Conservation (phyloP, 1,140 invertebrate species). For the Drosophila nasuta region DNA sequence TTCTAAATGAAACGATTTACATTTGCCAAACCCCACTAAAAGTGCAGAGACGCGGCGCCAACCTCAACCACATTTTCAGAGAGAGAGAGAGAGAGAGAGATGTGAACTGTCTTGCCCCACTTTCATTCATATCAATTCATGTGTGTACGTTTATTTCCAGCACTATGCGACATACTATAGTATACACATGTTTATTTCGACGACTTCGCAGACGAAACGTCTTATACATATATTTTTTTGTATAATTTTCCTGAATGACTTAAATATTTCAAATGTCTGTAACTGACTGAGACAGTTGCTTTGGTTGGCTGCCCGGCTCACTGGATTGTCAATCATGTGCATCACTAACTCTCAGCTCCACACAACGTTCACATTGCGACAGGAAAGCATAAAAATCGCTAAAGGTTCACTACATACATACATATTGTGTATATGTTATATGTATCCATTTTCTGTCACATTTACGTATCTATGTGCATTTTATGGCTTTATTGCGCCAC, state of each 20-base stretch:
- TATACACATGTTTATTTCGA: neutral
- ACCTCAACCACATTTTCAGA: neutral
- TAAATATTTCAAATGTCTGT: constrained; percentile 69
- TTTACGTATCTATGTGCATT: constrained; percentile 46
- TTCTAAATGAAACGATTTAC: constrained; percentile 61
- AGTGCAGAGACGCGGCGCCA: constrained; percentile 51
- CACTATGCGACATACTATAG: neutral
- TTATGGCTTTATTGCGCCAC: constrained; percentile 64
- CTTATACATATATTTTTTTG: constrained; percentile 39
- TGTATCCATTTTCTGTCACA: constrained; percentile 3
- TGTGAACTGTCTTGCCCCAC: constrained; percentile 3
- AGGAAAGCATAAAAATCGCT: constrained; percentile 37
- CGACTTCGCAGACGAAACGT: constrained; percentile 21
- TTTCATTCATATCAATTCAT: constrained; percentile 61
- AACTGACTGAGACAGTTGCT: constrained; percentile 51
- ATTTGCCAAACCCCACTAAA: constrained; percentile 25
- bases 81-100: neutral
- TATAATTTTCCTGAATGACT: constrained; percentile 71
- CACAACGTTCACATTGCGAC: constrained; percentile 38
- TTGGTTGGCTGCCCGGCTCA: constrained; percentile 45
- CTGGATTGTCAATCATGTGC: constrained; percentile 76
- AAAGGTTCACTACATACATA: constrained; percentile 20
- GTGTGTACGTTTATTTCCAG: constrained; percentile 31
- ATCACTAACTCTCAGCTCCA: constrained; percentile 48
- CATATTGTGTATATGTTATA: constrained; percentile 7